Conservation (phyloP, 1,140 invertebrate genomes). For the Drosophila setifemur region DNA sequence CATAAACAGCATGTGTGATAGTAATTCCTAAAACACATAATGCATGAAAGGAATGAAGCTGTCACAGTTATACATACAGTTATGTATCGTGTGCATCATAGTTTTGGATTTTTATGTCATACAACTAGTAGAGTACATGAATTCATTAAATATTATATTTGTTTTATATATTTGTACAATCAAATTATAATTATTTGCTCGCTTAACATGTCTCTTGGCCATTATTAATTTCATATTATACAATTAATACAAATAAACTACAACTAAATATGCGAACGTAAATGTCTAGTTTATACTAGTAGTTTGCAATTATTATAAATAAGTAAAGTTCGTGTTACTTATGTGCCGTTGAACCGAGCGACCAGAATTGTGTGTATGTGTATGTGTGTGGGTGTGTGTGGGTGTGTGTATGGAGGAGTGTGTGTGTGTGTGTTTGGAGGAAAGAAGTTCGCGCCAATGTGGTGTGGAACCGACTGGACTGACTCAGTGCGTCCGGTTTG, state of each 20-base stretch:
- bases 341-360: constrained; percentile 28
- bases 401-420: background rate
- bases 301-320: constrained; percentile 55
- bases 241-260: constrained; percentile 79
- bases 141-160: constrained; percentile 21
- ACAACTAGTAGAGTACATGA: constrained; percentile 36
- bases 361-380: constrained; percentile 6
- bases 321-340: constrained; percentile 52
- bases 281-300: constrained; percentile 54
- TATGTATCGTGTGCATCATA: constrained; percentile 42
- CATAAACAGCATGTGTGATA: constrained; percentile 51
- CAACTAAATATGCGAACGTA: constrained; percentile 54
- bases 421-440: background rate
- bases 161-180: constrained; percentile 61
- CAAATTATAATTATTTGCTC: constrained; percentile 44
- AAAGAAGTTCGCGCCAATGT: constrained; percentile 9
- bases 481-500: constrained; percentile 25
- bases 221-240: constrained; percentile 60
- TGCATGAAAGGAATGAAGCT: constrained; percentile 54
- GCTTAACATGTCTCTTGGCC: constrained; percentile 24
- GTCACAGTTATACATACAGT: constrained; percentile 44
- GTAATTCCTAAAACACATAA: constrained; percentile 46
- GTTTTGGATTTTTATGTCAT: constrained; percentile 47
- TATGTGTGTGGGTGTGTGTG: background rate
- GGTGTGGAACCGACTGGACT: too few species aligned